These are phyloP conservation scores for Geococcyx californianus DNA, from an alignment of 2,113 vertebrate species.

Conservation along the genomic window DNA sequence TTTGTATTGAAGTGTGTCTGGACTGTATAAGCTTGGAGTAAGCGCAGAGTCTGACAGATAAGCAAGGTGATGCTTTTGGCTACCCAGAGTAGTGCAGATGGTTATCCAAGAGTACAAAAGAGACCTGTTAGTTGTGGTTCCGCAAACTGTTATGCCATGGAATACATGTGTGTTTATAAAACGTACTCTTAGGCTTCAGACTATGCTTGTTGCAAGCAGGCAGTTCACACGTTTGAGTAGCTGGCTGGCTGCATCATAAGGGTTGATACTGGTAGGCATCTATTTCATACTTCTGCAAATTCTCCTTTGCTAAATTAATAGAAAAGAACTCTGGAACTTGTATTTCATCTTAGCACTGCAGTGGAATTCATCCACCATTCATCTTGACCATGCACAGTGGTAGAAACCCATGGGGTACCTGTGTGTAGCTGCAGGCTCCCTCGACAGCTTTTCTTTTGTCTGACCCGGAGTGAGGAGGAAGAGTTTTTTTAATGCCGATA, in stretches of 20 bases:
- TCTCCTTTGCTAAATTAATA: background rate
- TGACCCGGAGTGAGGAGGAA: background rate
- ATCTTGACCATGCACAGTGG: rapidly evolving
- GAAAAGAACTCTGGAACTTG: background rate
- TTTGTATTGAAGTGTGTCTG: background rate
- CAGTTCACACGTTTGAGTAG: background rate
- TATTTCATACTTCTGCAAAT: background rate
- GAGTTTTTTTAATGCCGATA: background rate
- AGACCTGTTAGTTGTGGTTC: background rate
- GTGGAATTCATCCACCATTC: background rate
- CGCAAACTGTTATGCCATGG: background rate
- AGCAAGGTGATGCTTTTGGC: background rate
- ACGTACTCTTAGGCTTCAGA: background rate
- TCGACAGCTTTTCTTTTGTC: background rate
- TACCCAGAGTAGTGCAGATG: background rate
- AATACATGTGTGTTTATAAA: background rate
- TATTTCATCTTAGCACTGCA: rapidly evolving
- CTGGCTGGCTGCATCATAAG: background rate
- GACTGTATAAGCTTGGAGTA: background rate
- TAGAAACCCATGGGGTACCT: background rate
- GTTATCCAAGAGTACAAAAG: background rate
- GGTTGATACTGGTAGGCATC: background rate
- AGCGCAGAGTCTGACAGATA: background rate
- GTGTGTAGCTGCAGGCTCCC: background rate
- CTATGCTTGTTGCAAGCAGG: background rate